Conservation (phyloP, 2,113 vertebrate species). For the Microtus ochrogaster region DNA sequence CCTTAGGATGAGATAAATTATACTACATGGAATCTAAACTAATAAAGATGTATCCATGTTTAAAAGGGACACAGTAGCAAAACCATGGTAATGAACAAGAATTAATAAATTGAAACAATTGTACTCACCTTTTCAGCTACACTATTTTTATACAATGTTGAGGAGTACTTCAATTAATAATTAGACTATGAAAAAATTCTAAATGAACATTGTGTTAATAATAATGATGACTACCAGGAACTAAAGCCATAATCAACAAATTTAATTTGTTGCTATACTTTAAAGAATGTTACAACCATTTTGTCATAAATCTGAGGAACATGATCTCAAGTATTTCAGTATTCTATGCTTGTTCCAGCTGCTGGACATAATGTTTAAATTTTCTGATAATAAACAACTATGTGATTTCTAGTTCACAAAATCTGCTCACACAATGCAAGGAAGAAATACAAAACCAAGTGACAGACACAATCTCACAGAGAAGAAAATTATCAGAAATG, state of each 20-base stretch:
- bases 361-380: background rate
- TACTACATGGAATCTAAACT: background rate
- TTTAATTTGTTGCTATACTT: background rate
- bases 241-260: background rate
- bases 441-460: background rate
- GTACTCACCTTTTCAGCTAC: background rate
- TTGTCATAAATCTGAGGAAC: background rate
- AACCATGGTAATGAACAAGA: background rate
- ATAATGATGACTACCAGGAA: background rate
- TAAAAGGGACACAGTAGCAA: background rate
- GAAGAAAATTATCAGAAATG: background rate
- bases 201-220: background rate
- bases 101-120: background rate
- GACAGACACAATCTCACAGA: background rate
- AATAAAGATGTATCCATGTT: background rate
- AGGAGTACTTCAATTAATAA: background rate
- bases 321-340: background rate
- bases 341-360: background rate
- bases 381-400: background rate
- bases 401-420: background rate
- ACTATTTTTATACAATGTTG: background rate
- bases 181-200: background rate
- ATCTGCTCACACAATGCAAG: background rate
- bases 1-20: background rate
- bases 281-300: background rate